Percentiles rank a stretch among this genome's conserved stretches.
Conservation (phyloP, 1,140 invertebrate species). For the Galleria mellonella region DNA sequence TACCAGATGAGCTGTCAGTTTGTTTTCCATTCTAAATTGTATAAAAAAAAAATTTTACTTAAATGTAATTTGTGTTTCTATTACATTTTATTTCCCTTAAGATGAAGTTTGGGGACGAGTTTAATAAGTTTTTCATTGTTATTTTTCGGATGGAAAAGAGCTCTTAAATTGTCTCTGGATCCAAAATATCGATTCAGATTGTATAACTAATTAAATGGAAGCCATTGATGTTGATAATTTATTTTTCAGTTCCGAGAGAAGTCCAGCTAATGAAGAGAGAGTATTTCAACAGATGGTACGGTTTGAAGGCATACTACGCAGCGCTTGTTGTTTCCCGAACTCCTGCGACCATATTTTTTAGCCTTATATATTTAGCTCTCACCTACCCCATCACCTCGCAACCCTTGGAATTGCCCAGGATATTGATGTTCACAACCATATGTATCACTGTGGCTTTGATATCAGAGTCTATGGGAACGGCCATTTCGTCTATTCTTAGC, state of each 20-base stretch:
- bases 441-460: conserved; percentile 82
- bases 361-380: conserved; percentile 85
- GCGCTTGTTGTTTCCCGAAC: conserved; percentile 86
- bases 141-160: too few relatives aligned
- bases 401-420: conserved; percentile 85
- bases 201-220: too few relatives aligned
- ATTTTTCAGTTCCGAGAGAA: conserved; percentile 88
- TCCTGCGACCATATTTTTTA: conserved; percentile 82
- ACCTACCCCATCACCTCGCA: conserved; percentile 92
- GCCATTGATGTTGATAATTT: not conserved
- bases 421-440: conserved; percentile 80
- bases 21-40: too few relatives aligned
- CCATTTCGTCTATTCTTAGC: conserved; percentile 82
- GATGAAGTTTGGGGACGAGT: too few relatives aligned
- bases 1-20: too few relatives aligned
- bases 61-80: too few relatives aligned
- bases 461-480: conserved; percentile 83
- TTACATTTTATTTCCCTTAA: too few relatives aligned
- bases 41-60: too few relatives aligned
- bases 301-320: conserved; percentile 90
- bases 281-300: conserved; percentile 96
- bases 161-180: too few relatives aligned
- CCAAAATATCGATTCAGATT: too few relatives aligned
- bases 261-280: conserved; percentile 91
- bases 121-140: too few relatives aligned